Evolutionary conservation across 2,888 invertebrate genomes (phyloP).

Genomic region (Nomada flava): DNA sequence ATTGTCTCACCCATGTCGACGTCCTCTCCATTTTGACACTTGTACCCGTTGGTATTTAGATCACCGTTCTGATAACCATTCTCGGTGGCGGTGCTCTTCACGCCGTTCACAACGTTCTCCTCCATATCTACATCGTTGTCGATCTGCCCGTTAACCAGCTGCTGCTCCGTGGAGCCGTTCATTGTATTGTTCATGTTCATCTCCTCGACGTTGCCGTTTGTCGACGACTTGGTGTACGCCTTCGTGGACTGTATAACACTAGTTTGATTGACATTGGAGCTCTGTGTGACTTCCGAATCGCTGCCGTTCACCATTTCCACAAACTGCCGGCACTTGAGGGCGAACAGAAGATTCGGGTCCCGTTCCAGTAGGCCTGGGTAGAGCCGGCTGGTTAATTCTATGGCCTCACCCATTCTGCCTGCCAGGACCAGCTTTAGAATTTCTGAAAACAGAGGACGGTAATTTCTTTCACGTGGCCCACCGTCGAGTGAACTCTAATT

Average conservation of each 20-base stretch:
- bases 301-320: slow-evolving; percentile 99
- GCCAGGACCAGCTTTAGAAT: slow-evolving; percentile 96
- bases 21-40: slow-evolving; percentile 89
- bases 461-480: too few species aligned
- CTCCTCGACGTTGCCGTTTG: slow-evolving; percentile 84
- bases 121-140: slow-evolving; percentile 86
- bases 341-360: slow-evolving; percentile 96
- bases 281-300: slow-evolving; percentile 88
- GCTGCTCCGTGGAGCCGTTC: slow-evolving; percentile 84
- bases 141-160: slow-evolving; percentile 81
- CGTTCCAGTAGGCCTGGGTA: slow-evolving; percentile 97
- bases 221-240: slow-evolving; percentile 81
- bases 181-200: slow-evolving; percentile 85
- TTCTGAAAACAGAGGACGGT: slow-evolving; percentile 86
- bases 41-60: slow-evolving; percentile 81
- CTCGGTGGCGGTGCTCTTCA: slow-evolving; percentile 75
- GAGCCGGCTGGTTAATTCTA: slow-evolving; percentile 93
- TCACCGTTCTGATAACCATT: slow-evolving; percentile 88
- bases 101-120: slow-evolving; percentile 84
- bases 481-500: too few species aligned
- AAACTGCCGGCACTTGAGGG: slow-evolving; percentile 99
- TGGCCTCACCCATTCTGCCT: slow-evolving; percentile 98
- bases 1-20: slow-evolving; percentile 89
- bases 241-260: slow-evolving; percentile 94
- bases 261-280: slow-evolving; percentile 85